A percentile compares a stretch with the other conserved stretches of the same genome.
phyloP scores from a whole-genome alignment of 2,113 vertebrate species.

The Planiliza haematocheilus region DNA sequence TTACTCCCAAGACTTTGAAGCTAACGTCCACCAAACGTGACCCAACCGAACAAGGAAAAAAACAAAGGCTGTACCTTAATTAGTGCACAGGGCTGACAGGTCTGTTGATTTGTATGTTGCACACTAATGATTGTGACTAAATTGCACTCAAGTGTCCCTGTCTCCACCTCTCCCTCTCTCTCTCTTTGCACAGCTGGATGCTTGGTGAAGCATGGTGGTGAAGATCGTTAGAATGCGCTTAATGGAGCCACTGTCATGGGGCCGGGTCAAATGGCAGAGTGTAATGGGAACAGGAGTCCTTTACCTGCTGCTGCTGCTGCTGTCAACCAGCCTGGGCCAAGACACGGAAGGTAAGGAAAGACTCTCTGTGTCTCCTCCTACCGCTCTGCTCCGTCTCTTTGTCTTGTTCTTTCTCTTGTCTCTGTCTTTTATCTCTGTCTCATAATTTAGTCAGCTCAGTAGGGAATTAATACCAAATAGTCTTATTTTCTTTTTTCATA shows the following conservation, averaged over 20 bases:
- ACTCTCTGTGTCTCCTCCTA: background rate
- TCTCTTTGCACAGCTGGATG: slow-evolving; percentile 64
- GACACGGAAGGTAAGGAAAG: slow-evolving; percentile 74
- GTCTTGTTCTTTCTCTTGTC: background rate
- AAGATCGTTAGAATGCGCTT: slow-evolving; percentile 67
- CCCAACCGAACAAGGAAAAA: too few species aligned
- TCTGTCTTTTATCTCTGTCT: too few species aligned
- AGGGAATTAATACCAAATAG: background rate
- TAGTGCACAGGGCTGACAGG: background rate
- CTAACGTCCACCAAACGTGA: background rate
- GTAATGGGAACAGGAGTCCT: slow-evolving; percentile 64
- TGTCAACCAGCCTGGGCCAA: slow-evolving; percentile 74
- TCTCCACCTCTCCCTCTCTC: slow-evolving; percentile 37
- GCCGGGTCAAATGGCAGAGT: slow-evolving; percentile 63
- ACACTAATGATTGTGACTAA: slow-evolving; percentile 34
- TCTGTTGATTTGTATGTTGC: slow-evolving; percentile 8
- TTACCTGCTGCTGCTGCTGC: slow-evolving; percentile 74
- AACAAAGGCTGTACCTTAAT: slow-evolving; percentile 6
- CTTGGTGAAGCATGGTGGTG: slow-evolving; percentile 68
- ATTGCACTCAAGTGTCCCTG: slow-evolving; percentile 23
- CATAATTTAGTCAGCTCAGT: background rate
- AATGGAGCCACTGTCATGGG: slow-evolving; percentile 55
- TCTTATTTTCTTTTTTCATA: background rate
- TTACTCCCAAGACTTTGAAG: slow-evolving; percentile 4
- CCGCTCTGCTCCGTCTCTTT: background rate